Conservation (phyloP, 2,113 vertebrate genomes). For the Cottus gobio region DNA sequence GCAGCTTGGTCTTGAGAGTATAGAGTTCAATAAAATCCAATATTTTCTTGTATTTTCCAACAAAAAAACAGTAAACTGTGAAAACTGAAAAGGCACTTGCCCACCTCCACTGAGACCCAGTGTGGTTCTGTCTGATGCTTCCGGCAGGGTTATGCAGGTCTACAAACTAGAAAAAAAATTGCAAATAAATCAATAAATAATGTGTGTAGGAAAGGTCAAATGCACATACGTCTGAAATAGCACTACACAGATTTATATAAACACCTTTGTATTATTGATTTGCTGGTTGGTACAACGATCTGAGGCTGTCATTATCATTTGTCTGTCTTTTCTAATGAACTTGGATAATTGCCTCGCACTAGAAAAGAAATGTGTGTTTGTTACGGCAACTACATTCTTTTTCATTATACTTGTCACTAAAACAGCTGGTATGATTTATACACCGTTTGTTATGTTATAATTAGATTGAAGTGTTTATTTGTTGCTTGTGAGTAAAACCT, state of each 20-base stretch:
- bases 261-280: neutral
- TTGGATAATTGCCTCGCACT: neutral
- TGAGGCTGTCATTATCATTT: neutral
- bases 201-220: neutral
- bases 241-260: neutral
- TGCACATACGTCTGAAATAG: neutral
- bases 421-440: slow-evolving; percentile 4
- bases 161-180: neutral
- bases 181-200: neutral
- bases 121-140: neutral
- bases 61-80: neutral
- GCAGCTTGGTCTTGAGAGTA: neutral
- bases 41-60: neutral
- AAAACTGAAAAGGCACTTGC: neutral
- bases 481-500: neutral
- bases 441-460: neutral
- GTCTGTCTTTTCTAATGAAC: neutral
- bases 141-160: neutral
- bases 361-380: neutral
- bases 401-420: slow-evolving; percentile 2
- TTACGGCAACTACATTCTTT: neutral
- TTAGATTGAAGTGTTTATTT: slow-evolving; percentile 6
- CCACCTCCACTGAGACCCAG: neutral
- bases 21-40: neutral
- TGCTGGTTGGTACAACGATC: neutral